Evolutionary conservation across 2,888 invertebrate genomes (phyloP), one percentile per base, ranked within the genome.

Genomic region (Linhomoeus sp.): DNA sequence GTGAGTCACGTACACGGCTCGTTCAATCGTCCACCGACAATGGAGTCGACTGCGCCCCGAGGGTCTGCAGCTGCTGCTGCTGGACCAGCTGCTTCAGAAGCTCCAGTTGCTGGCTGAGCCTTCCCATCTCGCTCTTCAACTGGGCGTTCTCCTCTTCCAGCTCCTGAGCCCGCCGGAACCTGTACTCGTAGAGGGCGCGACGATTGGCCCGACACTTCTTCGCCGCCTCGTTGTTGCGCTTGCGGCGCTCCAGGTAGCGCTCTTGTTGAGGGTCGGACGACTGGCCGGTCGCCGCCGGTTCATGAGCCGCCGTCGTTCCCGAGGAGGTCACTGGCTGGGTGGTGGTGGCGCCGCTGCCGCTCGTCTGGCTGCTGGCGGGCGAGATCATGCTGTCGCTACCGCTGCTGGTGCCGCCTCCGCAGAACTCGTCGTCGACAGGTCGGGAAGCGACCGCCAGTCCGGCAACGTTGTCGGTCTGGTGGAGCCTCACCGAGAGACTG

Each of bases 211-310:
- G 58, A 52, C 69, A 70, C 51, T 67, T 61, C 48, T 69, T 58
- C 3, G 68, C 69, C 7, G 70, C 70, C 53, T 68, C 68, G 54
- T 70, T 70, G 56, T 70, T 70, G 25, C 67, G 48, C 19, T 63
- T 55, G 3, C 70, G 58, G n/a, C 70, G 57, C 49, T 71, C 70
- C 29, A 64, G 56, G 51, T 69, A 70, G 47, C 40, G 38, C 20
- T 29, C 29, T 5, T 12, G 29, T 12, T 29, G 29, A 5, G n/a
- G n/a, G n/a, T n/a, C n/a, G n/a, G n/a, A n/a, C n/a, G 5, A 12
- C 29, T 29, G 29, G 29, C 29, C 29, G 7, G 29, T 12, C 29
- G 29, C 5, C 29, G 5, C 7, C 29, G 29, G 12, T 12, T 29
- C 29, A 12, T 5, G 7, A 5, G 29, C 7, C 29, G 29, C 12